These are phyloP conservation scores for Mesorhabditis belari DNA, from an alignment of 2,888 invertebrate species.

Conservation along the genomic window DNA sequence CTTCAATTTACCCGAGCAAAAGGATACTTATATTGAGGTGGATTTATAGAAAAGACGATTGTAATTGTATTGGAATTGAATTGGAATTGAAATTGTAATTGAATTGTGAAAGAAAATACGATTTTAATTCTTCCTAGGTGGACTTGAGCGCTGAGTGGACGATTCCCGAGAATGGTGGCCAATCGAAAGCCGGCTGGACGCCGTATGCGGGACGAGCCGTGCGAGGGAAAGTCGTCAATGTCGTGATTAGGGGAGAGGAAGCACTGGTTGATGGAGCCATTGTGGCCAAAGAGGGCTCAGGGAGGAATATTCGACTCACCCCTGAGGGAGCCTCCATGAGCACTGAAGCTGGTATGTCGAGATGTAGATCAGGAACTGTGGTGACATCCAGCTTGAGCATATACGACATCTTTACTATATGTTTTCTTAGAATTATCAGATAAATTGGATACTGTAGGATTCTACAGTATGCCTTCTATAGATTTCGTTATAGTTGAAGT, in stretches of 20 bases:
- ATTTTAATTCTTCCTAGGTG: slow-evolving; percentile 21
- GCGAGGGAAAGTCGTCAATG: slow-evolving; percentile 80
- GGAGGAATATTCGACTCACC: slow-evolving; percentile 69
- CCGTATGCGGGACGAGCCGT: slow-evolving; percentile 78
- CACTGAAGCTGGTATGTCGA: too few relatives aligned
- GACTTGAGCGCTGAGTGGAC: slow-evolving; percentile 47
- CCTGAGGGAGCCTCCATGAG: too few relatives aligned
- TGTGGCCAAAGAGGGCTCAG: slow-evolving; percentile 77
- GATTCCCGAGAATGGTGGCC: slow-evolving; percentile 61
- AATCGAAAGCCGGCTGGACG: slow-evolving; percentile 90
- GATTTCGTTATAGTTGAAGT: too few relatives aligned
- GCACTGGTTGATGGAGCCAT: slow-evolving; percentile 86
- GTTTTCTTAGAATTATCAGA: too few relatives aligned
- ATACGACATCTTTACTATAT: too few relatives aligned
- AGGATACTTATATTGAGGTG: slow-evolving; percentile 84
- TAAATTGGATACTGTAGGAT: too few relatives aligned
- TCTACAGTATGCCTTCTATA: too few relatives aligned
- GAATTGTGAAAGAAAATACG: too few relatives aligned
- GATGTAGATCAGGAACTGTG: too few relatives aligned
- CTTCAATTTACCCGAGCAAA: slow-evolving; percentile 90
- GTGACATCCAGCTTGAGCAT: too few relatives aligned
- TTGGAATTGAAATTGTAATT: too few relatives aligned
- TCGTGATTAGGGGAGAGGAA: slow-evolving; percentile 88
- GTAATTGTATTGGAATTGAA: neutral
- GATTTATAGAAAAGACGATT: neutral